Evolutionary conservation across 64 coral and sea anemone genomes (phyloP).

Genomic region (Cladopsammia gracilis): DNA sequence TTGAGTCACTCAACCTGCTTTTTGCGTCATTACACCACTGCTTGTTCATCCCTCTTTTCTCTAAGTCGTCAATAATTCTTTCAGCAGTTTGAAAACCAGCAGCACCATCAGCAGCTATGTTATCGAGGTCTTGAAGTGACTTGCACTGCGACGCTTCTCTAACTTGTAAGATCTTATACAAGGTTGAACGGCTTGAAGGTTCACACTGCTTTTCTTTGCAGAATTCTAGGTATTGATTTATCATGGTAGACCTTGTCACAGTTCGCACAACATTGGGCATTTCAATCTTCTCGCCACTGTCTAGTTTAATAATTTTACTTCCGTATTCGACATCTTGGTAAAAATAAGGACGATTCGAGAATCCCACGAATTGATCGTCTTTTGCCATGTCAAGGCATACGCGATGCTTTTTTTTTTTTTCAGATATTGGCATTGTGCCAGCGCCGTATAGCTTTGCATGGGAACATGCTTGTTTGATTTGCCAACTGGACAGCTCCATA

Average conservation of each 20-base stretch:
- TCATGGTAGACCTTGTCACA: background rate
- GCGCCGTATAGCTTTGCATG: constrained; percentile 1
- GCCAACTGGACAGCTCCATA: constrained; percentile 9
- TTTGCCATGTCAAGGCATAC: background rate
- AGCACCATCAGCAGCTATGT: constrained; percentile 45
- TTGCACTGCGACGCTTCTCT: background rate
- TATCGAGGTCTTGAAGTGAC: constrained; percentile 37
- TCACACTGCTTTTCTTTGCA: background rate
- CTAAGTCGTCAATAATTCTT: constrained; percentile 45
- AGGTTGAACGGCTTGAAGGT: background rate
- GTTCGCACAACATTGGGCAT: background rate
- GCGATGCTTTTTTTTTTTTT: background rate
- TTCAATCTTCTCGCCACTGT: background rate
- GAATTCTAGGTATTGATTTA: background rate
- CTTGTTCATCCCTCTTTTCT: constrained; percentile 1
- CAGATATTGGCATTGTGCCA: background rate
- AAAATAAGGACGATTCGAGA: background rate
- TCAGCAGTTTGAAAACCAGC: constrained; percentile 26
- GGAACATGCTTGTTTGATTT: background rate
- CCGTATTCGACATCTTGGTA: background rate
- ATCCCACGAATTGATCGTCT: background rate
- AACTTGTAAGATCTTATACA: background rate
- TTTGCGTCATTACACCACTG: constrained; percentile 29
- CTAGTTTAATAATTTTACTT: background rate
- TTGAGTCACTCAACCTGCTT: constrained; percentile 38